Conservation (phyloP, 2,888 invertebrate genomes). For the Biston betularia region DNA sequence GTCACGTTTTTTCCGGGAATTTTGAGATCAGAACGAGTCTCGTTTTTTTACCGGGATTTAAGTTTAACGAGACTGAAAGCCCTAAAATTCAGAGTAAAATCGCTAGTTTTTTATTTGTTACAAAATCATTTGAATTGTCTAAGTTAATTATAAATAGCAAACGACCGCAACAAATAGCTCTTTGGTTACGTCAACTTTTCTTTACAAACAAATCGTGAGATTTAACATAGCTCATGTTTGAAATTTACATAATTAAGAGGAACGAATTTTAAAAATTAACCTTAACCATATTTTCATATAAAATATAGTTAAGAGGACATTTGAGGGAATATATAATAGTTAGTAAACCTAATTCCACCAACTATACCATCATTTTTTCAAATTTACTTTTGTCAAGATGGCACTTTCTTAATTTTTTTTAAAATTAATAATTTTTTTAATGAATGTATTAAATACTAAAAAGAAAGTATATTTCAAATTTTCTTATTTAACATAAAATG, state of each 20-base stretch:
- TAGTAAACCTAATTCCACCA: background rate
- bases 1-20: no score
- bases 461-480: background rate
- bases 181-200: background rate
- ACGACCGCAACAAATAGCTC: no score
- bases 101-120: no score
- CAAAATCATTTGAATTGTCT: no score
- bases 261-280: conserved; percentile 15
- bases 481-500: conserved; percentile 11
- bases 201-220: conserved; percentile 8
- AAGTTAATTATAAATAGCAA: no score
- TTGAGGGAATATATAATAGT: no score
- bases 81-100: no score
- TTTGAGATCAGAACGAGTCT: no score
- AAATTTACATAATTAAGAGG: background rate
- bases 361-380: background rate
- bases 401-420: conserved; percentile 28
- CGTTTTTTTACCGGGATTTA: no score
- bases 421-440: conserved; percentile 4
- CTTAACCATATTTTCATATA: no score
- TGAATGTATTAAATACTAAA: conserved; percentile 21
- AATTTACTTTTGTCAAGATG: conserved; percentile 15
- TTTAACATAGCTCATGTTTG: background rate
- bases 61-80: no score
- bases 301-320: no score